These are phyloP conservation scores for Pseudomyrmex cubaensis DNA, from an alignment of 1,140 invertebrate genomes.

Conservation along the genomic window DNA sequence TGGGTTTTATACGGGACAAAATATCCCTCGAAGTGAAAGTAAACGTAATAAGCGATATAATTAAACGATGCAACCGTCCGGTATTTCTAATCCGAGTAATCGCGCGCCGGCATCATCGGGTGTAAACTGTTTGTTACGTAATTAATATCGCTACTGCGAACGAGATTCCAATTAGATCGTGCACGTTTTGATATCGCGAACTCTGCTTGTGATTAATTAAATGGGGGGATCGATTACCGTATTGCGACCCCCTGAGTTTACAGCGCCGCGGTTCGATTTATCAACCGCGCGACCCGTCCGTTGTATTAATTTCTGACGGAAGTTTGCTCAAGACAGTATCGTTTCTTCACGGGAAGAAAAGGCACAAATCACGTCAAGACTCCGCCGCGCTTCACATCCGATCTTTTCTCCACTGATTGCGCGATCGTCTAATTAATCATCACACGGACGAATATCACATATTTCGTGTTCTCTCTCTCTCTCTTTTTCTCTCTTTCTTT, in stretches of 20 bases:
- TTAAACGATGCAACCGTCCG: conserved; percentile 43
- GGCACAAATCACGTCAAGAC: conserved; percentile 28
- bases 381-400: conserved; percentile 22
- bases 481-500: neutral
- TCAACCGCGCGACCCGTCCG: conserved; percentile 1
- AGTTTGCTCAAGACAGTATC: conserved; percentile 23
- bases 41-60: conserved; percentile 10
- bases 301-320: conserved; percentile 54
- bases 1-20: conserved; percentile 8
- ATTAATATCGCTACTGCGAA: conserved; percentile 65
- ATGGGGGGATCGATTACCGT: conserved; percentile 45
- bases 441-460: too few relatives aligned
- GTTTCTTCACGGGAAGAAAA: neutral
- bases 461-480: neutral
- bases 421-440: neutral
- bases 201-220: conserved; percentile 62
- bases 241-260: neutral
- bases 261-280: conserved; percentile 25
- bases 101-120: conserved; percentile 23
- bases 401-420: conserved; percentile 9
- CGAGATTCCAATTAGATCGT: conserved; percentile 58
- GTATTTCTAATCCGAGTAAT: conserved; percentile 27
- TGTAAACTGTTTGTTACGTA: conserved; percentile 61
- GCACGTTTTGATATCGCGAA: conserved; percentile 28
- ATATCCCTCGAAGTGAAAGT: neutral